Percentiles rank a stretch among this genome's conserved stretches.
These are phyloP conservation scores for Indicator maculatus DNA, from an alignment of 2,113 vertebrate species.

Conservation along the genomic window DNA sequence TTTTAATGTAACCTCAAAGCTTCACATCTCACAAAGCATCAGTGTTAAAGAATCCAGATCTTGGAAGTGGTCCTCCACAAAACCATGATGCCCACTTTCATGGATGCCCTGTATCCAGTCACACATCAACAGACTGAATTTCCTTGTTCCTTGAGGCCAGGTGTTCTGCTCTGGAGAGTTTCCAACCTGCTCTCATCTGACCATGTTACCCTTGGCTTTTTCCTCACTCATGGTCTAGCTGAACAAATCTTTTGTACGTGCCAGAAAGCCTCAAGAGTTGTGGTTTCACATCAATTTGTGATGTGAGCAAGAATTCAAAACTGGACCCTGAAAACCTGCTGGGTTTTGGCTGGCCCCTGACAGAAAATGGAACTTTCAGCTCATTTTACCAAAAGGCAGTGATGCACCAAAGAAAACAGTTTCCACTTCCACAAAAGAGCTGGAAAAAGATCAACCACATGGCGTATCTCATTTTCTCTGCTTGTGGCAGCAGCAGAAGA, in stretches of 20 bases:
- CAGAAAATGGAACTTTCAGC: not conserved
- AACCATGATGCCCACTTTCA: fast-evolving
- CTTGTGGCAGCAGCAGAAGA: not conserved
- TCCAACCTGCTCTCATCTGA: not conserved
- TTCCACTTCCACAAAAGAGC: not conserved
- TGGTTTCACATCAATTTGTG: not conserved
- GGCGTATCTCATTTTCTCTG: not conserved
- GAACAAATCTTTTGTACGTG: not conserved
- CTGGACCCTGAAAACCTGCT: not conserved
- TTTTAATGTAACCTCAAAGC: not conserved
- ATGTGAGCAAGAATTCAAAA: not conserved
- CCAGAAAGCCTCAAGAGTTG: not conserved
- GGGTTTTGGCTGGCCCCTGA: not conserved
- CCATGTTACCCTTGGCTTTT: not conserved
- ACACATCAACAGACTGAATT: fast-evolving
- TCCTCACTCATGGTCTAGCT: not conserved
- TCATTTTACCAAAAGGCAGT: not conserved
- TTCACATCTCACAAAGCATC: not conserved
- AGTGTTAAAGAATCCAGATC: not conserved
- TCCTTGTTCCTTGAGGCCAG: not conserved
- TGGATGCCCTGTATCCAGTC: not conserved
- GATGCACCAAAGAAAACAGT: not conserved
- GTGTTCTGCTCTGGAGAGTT: not conserved
- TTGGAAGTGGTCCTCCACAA: fast-evolving
- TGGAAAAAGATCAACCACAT: not conserved